Base-by-base conservation (phyloP, 2,888 invertebrate species). In the Netelia inedita region DNA sequence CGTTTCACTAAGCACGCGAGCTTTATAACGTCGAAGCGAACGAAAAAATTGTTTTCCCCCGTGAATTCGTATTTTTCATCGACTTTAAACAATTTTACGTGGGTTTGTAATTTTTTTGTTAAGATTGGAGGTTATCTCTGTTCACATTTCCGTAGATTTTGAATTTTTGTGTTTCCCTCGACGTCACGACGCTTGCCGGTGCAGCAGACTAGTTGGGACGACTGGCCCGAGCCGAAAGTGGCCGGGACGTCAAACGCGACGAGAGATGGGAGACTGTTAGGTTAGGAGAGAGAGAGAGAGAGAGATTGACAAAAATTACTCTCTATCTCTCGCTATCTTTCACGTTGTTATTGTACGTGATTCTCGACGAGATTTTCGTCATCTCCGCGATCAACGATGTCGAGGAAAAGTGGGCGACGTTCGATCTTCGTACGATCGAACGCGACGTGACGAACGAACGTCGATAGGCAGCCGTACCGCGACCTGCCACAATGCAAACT, bases 401-500 rank as follows among this genome's bases (percentile, higher is more conserved):
- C 46, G 46, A 46, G 1, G 3, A 46, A 11, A 28, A 5, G 28
- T 28, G 28, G 28, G 5, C 28, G 28, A 28, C 5, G 28, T 28
- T 85, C 72, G 87, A 85, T 85, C 75, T 68, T 83, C 80, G 79
- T 76, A 75, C 55, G 35, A 46, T 50, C n/a, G 55, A 63, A 61
- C n/a, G 55, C 72, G 46, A 73, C 46, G 81, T 53, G 71, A 72
- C 65, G 50, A 87, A 83, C 85, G 71, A 57, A 55, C 57, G 19
- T 63, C 72, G 72, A 76, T 85, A 65, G 86, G 88, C 90, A 57
- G 79, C 85, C 85, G 86, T 83, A 88, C 89, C 89, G 83, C 85
- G 91, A 92, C 91, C 92, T 92, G 90, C 91, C 91, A 91, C 91
- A 92, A 92, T 87, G 87, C 90, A 88, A 91, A 90, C 90, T 91